phyloP scores from a whole-genome alignment of 1,140 invertebrate genomes.

The Daktulosphaira vitifoliae region DNA sequence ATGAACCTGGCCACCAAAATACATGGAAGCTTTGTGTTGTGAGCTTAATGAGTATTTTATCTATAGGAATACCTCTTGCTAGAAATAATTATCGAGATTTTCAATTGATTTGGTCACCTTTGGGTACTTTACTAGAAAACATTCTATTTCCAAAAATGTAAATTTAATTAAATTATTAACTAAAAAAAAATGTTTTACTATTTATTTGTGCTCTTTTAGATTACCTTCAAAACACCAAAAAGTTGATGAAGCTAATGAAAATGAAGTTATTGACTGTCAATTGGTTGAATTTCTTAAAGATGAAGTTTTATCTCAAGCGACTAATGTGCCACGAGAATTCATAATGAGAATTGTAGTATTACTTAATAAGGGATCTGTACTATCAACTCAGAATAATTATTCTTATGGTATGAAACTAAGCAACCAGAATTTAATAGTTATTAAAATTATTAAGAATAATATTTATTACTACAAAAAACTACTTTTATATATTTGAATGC shows the following conservation, averaged over 20 bases:
- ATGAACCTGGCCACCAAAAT: constrained; percentile 59
- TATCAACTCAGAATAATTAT: constrained; percentile 55
- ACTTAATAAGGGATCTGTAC: constrained; percentile 87
- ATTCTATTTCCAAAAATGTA: constrained; percentile 79
- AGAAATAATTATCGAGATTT: constrained; percentile 62
- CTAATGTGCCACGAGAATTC: constrained; percentile 73
- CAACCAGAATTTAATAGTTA: neutral
- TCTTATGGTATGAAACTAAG: neutral
- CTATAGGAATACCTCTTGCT: constrained; percentile 77
- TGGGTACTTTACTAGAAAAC: constrained; percentile 77
- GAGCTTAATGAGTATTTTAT: constrained; percentile 68
- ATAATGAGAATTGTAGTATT: constrained; percentile 79
- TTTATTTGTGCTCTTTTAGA: neutral
- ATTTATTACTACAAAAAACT: constrained; percentile 42
- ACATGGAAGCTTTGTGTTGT: constrained; percentile 81
- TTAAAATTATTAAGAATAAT: constrained; percentile 22
- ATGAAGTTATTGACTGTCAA: constrained; percentile 78
- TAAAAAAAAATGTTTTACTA: no score
- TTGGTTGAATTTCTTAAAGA: constrained; percentile 75
- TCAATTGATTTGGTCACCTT: constrained; percentile 68
- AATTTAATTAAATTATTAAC: no score
- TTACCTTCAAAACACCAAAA: constrained; percentile 47
- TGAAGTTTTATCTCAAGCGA: constrained; percentile 74
- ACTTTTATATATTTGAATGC: no score
- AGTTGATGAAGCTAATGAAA: constrained; percentile 71